phyloP scores from a whole-genome alignment of 2,113 vertebrate species.

The Eolophus roseicapilla region DNA sequence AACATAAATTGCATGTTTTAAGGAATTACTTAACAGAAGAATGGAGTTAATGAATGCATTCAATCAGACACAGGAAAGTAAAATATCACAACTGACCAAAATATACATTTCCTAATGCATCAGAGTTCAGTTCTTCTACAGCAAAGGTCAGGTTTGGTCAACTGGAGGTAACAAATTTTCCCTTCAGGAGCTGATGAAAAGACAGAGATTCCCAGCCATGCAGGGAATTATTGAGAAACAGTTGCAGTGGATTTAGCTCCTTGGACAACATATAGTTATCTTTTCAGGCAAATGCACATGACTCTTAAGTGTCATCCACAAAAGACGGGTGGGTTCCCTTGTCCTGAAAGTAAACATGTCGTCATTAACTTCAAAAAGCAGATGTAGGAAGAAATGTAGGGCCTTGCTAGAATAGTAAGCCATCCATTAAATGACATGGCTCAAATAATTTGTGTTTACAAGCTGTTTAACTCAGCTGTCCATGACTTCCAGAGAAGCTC shows the following conservation, averaged over 20 bases:
- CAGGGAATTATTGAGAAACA: not conserved
- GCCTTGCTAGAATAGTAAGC: not conserved
- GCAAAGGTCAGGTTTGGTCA: not conserved
- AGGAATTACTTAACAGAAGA: conserved; percentile 16
- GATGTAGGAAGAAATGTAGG: not conserved
- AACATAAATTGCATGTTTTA: conserved; percentile 20
- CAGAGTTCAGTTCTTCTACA: not conserved
- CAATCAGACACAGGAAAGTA: not conserved
- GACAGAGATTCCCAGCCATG: not conserved
- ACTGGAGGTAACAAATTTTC: not conserved
- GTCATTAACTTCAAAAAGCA: not conserved
- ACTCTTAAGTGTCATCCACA: not conserved
- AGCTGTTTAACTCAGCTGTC: not conserved
- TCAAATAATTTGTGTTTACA: not conserved
- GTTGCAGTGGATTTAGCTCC: not conserved
- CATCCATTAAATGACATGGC: not conserved
- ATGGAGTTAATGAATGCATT: not conserved
- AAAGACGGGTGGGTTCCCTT: not conserved
- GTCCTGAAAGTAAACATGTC: not conserved
- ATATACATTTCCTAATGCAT: not conserved
- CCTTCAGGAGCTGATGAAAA: not conserved
- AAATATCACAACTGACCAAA: conserved; percentile 35
- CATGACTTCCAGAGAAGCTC: not conserved
- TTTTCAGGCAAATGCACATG: not conserved
- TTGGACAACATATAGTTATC: not conserved